Base-by-base conservation (phyloP, 2,797 vertebrate species). In the Ctenopoma multispine region DNA sequence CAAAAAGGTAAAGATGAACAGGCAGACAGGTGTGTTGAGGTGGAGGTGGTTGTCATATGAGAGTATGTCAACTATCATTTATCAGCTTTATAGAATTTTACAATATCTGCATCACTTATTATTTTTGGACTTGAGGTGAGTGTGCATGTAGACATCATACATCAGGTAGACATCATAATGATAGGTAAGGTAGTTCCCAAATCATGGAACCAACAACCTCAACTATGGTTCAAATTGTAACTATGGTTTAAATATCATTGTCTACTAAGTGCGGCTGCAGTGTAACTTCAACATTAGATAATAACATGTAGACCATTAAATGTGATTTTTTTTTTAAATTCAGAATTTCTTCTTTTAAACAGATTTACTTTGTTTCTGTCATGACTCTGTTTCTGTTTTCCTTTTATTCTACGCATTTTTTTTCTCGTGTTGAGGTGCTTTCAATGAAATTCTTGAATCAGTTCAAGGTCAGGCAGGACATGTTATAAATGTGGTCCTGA, bases 1-100 rank as follows among this genome's bases (percentile, higher is more conserved):
- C 4, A 15, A 41, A 56, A 68, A 85, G 76, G 75, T 87, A 83
- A 68, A 88, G 70, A 82, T 75, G 73, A 80, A 85, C 75, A 62
- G 66, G 61, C 4, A 38, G 67, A 61, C 71, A 75, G 75, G 72
- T 79, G 72, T 69, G 34, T 48, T 4, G 29, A 51, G 51, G 65
- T 61, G 78, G 64, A 79, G n/a, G n/a, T n/a, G n/a, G n/a, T n/a
- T n/a, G n/a, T n/a, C n/a, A n/a, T n/a, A n/a, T n/a, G n/a, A n/a
- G n/a, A n/a, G n/a, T n/a, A n/a, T n/a, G n/a, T n/a, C n/a, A n/a
- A n/a, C n/a, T n/a, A n/a, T 63, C 57, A 58, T 61, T 47, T 64
- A 38, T 38, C 36, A 38, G 5, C 31, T 34, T 34, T 34, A 6
- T 34, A 34, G 31, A 34, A 34, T 34, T 34, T 24, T 24, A 34